Evolutionary conservation across 2,113 vertebrate genomes (phyloP), one percentile per base, ranked within the genome.

Genomic region (Aepyceros melampus): DNA sequence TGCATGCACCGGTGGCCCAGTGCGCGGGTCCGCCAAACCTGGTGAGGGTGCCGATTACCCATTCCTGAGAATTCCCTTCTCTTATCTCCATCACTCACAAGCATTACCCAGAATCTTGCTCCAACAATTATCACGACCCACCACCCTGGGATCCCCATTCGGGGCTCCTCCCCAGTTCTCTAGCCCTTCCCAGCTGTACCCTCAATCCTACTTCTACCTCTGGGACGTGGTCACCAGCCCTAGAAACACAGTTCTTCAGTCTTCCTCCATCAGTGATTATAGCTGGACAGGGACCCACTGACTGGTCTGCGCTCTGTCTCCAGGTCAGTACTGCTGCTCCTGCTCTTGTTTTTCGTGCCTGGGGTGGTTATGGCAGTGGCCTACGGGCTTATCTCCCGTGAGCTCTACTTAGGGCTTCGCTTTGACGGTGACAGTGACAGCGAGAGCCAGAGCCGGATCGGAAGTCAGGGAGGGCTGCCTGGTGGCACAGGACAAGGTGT

Each of bases 1-100:
- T 99, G 99, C 89, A 98, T 99, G 15, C 99, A 99, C 91, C 98
- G 97, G 85, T 99, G 99, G 99, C 99, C 99, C 67, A 98, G 98
- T 1, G 98, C 98, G 1, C 98, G 97, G 0, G 96, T 99, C 51
- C 99, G 99, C 78, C 99, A 99, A 98, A 98, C 98, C 60, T 99
- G 99, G 99, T 99, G 97, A 99, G 99, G 97, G 60, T 43, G 16
- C 84, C 78, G 19, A 21, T 8, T 15, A 23, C 27, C 31, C 1
- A 1, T 4, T 78, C 25, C 78, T 25, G 74, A 13, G 29, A 82
- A 85, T 36, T 40, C 49, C 81, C 33, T 67, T 86, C 56, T 31
- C 49, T 74, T 51, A 55, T 53, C 78, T 92, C 64, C 43, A 55
- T 62, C 51, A 60, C 55, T 71, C 88, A 36, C 1, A 6, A 40